A percentile compares a stretch with the other conserved stretches of the same genome.
phyloP scores from a whole-genome alignment of 2,888 invertebrate genomes.

The Escarpia spicata region DNA sequence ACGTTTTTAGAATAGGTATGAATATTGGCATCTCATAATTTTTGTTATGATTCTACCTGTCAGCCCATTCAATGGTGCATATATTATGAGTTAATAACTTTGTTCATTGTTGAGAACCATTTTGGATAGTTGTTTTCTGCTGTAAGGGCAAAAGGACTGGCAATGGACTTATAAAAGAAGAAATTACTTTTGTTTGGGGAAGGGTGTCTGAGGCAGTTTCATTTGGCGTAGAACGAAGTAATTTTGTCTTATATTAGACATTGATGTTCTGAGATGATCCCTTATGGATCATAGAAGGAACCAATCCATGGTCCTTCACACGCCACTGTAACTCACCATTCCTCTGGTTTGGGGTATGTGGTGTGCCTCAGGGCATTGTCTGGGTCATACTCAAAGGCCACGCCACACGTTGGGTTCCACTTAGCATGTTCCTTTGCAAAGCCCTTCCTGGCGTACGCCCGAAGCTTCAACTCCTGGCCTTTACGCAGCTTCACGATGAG shows the following conservation, averaged over 20 bases:
- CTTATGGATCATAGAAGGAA: not conserved
- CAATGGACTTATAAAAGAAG: not conserved
- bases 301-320: too few species aligned
- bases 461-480: conserved; percentile 91
- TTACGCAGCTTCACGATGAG: conserved; percentile 78
- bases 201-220: too few species aligned
- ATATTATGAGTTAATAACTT: not conserved
- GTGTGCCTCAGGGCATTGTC: conserved; percentile 97
- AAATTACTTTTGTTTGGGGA: too few species aligned
- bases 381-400: conserved; percentile 99
- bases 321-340: conserved; percentile 74
- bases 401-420: conserved; percentile 99
- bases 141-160: not conserved
- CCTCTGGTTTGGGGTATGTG: conserved; percentile 93
- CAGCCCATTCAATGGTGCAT: not conserved
- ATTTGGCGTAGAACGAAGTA: too few species aligned
- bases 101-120: not conserved
- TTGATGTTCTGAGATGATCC: too few species aligned
- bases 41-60: not conserved
- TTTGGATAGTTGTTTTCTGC: not conserved
- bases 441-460: conserved; percentile 94
- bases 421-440: conserved; percentile 97
- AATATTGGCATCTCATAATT: not conserved
- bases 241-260: too few species aligned
- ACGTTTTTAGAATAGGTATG: too few species aligned